Evolutionary conservation across 1,140 invertebrate genomes (phyloP).

Genomic region (Semibalanus balanoides): DNA sequence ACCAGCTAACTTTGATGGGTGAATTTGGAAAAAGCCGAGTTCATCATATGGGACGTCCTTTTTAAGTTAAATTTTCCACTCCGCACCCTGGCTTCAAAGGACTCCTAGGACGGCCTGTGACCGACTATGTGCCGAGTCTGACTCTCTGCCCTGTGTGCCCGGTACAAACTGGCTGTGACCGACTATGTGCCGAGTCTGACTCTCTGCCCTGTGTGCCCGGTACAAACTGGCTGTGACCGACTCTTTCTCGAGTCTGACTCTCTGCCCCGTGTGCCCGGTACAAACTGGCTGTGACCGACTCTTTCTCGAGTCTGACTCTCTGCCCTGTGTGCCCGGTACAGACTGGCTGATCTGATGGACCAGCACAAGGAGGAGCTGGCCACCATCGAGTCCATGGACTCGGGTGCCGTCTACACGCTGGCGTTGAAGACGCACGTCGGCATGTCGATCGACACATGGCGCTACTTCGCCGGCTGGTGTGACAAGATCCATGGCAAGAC

Average conservation of each 20-base stretch:
- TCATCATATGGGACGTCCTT: too few species aligned
- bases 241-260: not conserved
- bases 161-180: too few species aligned
- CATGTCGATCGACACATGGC: conserved; percentile 85
- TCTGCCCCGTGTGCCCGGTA: conserved; percentile 14
- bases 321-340: conserved; percentile 31
- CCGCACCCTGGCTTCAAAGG: too few species aligned
- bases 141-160: too few species aligned
- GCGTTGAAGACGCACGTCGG: conserved; percentile 87
- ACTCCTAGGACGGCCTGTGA: too few species aligned
- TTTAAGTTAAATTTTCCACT: too few species aligned
- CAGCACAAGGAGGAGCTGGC: conserved; percentile 84
- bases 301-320: not conserved
- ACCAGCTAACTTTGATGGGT: too few species aligned
- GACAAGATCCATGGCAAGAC: conserved; percentile 41
- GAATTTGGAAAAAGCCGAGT: too few species aligned
- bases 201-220: too few species aligned
- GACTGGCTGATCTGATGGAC: conserved; percentile 85
- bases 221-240: not conserved
- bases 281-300: conserved; percentile 1
- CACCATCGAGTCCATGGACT: conserved; percentile 80
- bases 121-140: too few species aligned
- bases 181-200: too few species aligned
- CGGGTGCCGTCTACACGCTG: conserved; percentile 86
- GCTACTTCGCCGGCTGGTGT: conserved; percentile 57